Evolutionary conservation across 1,140 invertebrate genomes (phyloP).

Genomic region (Rhopalosiphum maidis): DNA sequence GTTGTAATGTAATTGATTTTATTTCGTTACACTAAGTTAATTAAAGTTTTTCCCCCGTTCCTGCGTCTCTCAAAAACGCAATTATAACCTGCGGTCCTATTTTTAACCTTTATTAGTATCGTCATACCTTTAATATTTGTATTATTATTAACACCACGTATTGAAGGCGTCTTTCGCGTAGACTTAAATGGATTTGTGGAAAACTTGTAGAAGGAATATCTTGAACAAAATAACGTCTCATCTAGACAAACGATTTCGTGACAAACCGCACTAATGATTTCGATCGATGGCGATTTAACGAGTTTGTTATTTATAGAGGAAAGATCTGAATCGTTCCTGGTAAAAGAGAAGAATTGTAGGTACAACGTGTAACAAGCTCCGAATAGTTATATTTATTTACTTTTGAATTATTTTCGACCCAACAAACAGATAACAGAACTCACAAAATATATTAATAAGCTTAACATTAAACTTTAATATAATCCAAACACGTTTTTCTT

Average conservation of each 20-base stretch:
- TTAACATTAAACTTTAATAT: too few relatives aligned
- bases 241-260: background rate
- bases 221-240: background rate
- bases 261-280: background rate
- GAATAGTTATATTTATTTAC: background rate
- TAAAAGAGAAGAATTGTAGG: background rate
- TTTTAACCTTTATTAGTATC: background rate
- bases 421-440: background rate
- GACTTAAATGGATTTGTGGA: background rate
- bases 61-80: background rate
- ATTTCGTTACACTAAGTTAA: background rate
- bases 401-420: background rate
- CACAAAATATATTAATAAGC: too few relatives aligned
- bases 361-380: background rate
- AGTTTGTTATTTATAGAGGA: background rate
- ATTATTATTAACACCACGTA: background rate
- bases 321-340: background rate
- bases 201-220: background rate
- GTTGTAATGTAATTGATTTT: background rate
- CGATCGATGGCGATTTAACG: background rate
- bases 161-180: background rate
- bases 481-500: too few relatives aligned
- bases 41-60: background rate
- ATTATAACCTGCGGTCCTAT: background rate
- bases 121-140: background rate